phyloP scores from a whole-genome alignment of 2,113 vertebrate genomes.

The Spea bombifrons region DNA sequence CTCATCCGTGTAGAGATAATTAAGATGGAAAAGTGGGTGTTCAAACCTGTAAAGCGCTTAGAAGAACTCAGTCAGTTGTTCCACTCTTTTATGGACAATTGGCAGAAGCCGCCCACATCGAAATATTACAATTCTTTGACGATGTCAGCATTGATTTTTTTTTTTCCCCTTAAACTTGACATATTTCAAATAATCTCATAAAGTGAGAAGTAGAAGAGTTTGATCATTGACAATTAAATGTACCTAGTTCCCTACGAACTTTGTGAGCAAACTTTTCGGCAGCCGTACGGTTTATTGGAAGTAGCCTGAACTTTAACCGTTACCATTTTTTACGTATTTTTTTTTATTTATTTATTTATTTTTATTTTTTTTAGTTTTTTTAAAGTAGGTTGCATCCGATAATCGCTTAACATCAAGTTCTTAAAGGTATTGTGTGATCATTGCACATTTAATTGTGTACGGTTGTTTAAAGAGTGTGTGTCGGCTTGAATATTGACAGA shows the following conservation, averaged over 20 bases:
- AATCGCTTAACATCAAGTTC: not conserved
- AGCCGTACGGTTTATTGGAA: not conserved
- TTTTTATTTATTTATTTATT: not conserved
- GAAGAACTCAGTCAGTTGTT: conserved; percentile 67
- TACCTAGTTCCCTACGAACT: not conserved
- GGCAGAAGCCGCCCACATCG: conserved; percentile 69
- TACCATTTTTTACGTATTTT: too few relatives aligned
- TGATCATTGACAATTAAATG: not conserved
- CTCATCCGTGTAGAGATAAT: conserved; percentile 77
- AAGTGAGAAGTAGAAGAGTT: conserved; percentile 29
- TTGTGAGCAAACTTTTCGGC: not conserved
- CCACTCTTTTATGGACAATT: conserved; percentile 74
- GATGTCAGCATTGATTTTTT: conserved; percentile 71
- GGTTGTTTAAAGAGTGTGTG: conserved; percentile 18
- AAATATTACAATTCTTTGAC: conserved; percentile 72
- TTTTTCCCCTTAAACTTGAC: conserved; percentile 56
- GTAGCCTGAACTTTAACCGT: too few relatives aligned
- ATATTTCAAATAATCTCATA: conserved; percentile 71
- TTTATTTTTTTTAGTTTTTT: not conserved
- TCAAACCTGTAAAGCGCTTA: conserved; percentile 64
- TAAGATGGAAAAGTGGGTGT: conserved; percentile 76
- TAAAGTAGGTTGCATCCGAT: not conserved
- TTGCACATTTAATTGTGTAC: not conserved
- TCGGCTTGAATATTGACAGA: conserved; percentile 24
- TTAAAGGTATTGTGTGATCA: conserved; percentile 1